Conservation (phyloP, 2,797 vertebrate genomes). For the Perdix hodgsoniae region DNA sequence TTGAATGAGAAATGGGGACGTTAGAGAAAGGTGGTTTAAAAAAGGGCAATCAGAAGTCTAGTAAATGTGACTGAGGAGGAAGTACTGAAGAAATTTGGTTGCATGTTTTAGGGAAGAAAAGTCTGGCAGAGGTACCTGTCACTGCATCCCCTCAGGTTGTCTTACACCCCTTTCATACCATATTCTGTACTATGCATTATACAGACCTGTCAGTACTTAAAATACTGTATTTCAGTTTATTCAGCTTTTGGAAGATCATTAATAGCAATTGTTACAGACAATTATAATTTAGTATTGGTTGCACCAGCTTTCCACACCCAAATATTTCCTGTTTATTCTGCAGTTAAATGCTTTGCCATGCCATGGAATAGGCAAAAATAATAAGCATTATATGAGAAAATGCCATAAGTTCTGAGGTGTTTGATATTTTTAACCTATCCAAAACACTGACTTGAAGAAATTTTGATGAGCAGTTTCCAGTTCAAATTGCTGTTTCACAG, state of each 20-base stretch:
- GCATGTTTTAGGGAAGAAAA: background rate
- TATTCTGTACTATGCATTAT: background rate
- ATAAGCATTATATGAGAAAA: background rate
- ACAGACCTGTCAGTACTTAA: background rate
- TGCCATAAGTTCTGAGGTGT: background rate
- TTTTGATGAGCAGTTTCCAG: constrained; percentile 10
- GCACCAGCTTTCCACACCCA: background rate
- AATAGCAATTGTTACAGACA: background rate
- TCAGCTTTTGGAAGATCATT: background rate
- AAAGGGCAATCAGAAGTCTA: background rate
- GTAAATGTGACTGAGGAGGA: background rate
- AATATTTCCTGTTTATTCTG: constrained; percentile 13
- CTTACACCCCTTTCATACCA: background rate
- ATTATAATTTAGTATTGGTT: background rate
- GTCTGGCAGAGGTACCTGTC: background rate
- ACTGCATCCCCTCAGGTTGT: background rate
- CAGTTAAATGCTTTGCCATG: background rate
- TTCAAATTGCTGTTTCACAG: background rate
- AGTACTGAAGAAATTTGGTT: background rate
- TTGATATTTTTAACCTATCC: constrained; percentile 6
- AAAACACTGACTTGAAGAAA: background rate
- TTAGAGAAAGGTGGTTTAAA: background rate
- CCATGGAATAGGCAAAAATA: background rate
- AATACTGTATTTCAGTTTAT: background rate
- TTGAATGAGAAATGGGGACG: background rate